These are phyloP conservation scores for Zophobas morio DNA, from an alignment of 1,140 invertebrate species.

Conservation along the genomic window DNA sequence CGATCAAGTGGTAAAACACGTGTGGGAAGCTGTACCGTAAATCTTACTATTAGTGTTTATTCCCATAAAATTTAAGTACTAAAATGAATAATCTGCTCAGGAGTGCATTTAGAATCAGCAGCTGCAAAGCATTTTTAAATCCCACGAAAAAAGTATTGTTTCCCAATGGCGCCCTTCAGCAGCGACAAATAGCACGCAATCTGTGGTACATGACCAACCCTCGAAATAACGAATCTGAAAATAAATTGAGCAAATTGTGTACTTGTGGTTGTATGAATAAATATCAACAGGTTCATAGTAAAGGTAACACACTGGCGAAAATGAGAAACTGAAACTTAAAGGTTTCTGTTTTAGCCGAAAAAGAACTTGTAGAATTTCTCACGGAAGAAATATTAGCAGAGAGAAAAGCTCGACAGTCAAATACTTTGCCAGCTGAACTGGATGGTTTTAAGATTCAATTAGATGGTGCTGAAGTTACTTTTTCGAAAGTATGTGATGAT, in stretches of 20 bases:
- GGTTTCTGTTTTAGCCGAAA: conserved; percentile 76
- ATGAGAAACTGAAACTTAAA: conserved; percentile 29
- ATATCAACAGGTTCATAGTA: conserved; percentile 62
- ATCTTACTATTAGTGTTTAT: not conserved
- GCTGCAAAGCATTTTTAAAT: conserved; percentile 68
- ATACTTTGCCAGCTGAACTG: conserved; percentile 81
- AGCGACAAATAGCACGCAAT: conserved; percentile 75
- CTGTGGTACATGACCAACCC: conserved; percentile 79
- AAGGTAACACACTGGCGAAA: conserved; percentile 9
- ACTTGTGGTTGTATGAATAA: conserved; percentile 74
- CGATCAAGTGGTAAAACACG: not conserved
- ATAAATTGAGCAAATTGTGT: conserved; percentile 71
- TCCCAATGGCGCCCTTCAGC: conserved; percentile 66
- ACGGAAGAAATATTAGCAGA: conserved; percentile 92
- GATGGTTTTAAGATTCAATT: conserved; percentile 84
- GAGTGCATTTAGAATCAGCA: conserved; percentile 71
- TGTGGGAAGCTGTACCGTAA: conserved; percentile 4
- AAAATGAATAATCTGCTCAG: conserved; percentile 81
- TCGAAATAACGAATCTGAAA: conserved; percentile 62
- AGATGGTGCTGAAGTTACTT: conserved; percentile 83
- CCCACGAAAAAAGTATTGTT: conserved; percentile 66
- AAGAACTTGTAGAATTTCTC: conserved; percentile 88
- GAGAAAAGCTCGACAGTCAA: conserved; percentile 83
- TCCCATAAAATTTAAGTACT: conserved; percentile 14
- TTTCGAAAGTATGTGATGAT: conserved; percentile 80